phyloP scores from a whole-genome alignment of 2,888 invertebrate species.

The Phragmatobia fuliginosa region DNA sequence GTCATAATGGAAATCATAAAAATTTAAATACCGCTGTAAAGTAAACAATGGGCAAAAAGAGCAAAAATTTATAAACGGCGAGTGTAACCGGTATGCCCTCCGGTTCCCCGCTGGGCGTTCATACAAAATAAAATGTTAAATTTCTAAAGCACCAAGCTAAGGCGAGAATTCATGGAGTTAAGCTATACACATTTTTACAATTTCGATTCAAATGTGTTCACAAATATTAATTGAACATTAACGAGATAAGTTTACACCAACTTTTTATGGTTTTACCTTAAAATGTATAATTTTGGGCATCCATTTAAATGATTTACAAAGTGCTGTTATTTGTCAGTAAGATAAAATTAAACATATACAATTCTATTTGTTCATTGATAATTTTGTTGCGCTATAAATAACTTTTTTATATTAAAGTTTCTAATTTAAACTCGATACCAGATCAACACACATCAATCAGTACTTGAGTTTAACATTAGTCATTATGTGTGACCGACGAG shows the following conservation, averaged over 20 bases:
- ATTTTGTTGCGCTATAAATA: neutral
- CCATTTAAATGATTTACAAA: slow-evolving; percentile 3
- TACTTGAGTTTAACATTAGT: slow-evolving; percentile 7
- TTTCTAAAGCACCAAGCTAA: slow-evolving; percentile 55
- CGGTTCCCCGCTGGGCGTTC: slow-evolving; percentile 62
- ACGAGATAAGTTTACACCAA: slow-evolving; percentile 46
- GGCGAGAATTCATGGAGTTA: slow-evolving; percentile 29
- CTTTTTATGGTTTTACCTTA: slow-evolving; percentile 33
- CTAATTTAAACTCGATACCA: neutral
- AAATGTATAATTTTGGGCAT: slow-evolving; percentile 19
- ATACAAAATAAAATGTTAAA: slow-evolving; percentile 62
- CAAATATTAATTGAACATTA: slow-evolving; percentile 29
- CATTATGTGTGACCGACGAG: slow-evolving; percentile 57
- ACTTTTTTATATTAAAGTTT: neutral
- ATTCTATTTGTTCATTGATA: neutral
- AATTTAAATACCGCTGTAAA: slow-evolving; percentile 79
- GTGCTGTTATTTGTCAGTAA: slow-evolving; percentile 7
- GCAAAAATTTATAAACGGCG: slow-evolving; percentile 69
- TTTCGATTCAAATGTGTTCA: slow-evolving; percentile 16
- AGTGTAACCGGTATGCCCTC: slow-evolving; percentile 66
- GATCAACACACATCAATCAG: neutral
- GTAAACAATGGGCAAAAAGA: slow-evolving; percentile 85
- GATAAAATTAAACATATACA: neutral
- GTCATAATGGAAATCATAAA: slow-evolving; percentile 82
- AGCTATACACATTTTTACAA: slow-evolving; percentile 17